Base-by-base conservation (phyloP, 2,797 vertebrate species). In the Parauchenoglanis punctatus region DNA sequence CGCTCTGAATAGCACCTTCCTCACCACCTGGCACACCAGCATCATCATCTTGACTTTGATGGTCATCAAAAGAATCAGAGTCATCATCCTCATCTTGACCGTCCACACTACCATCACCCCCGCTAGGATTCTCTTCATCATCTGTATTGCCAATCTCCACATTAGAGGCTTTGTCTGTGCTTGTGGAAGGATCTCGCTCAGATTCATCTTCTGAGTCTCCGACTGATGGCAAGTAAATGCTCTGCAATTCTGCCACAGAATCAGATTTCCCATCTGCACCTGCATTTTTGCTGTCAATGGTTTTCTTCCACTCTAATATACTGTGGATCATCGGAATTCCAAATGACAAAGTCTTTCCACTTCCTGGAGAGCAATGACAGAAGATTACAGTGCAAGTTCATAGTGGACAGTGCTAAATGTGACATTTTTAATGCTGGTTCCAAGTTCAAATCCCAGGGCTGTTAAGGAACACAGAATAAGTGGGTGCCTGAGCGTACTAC, bases 291-390 rank as follows among this genome's bases (percentile, higher is more conserved):
- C 20, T 73, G 4, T 75, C 87, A 3, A 91, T 44, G 8, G 63
- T 12, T 31, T 90, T 89, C 73, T 90, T 96, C 98, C 97, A 98
- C 91, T 97, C 96, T 88, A 99, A 93, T 92, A 99, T 97, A 59
- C 93, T 89, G 73, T 99, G 97, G 92, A 99, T 98, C 96, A 99
- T 97, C 1, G 99, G 99, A 92, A 99, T 99, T 49, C 97, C 97
- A 92, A 99, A 99, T 73, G 98, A 97, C 84, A 99, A 94, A 0
- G 98, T 99, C 94, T 99, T 99, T 11, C 98, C 98, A 1, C 98
- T 99, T 93, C 98, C 99, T 99, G 91, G 87, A 91, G 93, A 20
- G 46, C 13, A 81, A 46, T 40, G 20, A 76, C 1, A 89, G 1
- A 63, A 13, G 11, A 40, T 59, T 70, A 73, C 65, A 85, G 54